Conservation (phyloP, 2,888 invertebrate species). For the Drosophila nr. fundita region DNA sequence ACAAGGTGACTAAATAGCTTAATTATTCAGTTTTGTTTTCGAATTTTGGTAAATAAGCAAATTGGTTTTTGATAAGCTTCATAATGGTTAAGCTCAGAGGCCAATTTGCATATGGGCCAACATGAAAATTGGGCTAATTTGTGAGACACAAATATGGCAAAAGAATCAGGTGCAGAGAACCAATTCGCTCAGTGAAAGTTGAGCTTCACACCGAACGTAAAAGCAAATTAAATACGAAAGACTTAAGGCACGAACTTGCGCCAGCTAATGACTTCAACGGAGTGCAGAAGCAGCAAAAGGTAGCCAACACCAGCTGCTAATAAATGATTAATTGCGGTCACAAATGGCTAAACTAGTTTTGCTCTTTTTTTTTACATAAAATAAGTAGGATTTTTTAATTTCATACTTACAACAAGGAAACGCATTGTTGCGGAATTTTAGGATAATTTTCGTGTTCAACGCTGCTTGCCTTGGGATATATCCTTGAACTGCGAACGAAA, state of each 20-base stretch:
- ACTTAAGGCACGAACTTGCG: slow-evolving; percentile 72
- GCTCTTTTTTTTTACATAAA: slow-evolving; percentile 8
- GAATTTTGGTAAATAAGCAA: slow-evolving; percentile 6
- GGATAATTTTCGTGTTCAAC: slow-evolving; percentile 11
- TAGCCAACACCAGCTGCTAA: slow-evolving; percentile 32
- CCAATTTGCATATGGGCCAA: slow-evolving; percentile 59
- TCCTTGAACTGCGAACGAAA: slow-evolving; percentile 75
- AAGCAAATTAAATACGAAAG: slow-evolving; percentile 58
- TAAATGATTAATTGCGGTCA: slow-evolving; percentile 72
- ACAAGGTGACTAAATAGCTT: not conserved
- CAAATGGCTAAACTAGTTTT: slow-evolving; percentile 52
- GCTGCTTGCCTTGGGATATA: slow-evolving; percentile 43
- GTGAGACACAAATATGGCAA: slow-evolving; percentile 18
- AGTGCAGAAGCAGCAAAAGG: slow-evolving; percentile 27
- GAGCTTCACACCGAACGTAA: slow-evolving; percentile 16
- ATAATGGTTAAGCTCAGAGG: slow-evolving; percentile 4
- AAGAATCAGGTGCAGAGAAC: slow-evolving; percentile 49
- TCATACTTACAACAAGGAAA: slow-evolving; percentile 66
- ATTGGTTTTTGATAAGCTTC: slow-evolving; percentile 28
- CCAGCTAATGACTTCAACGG: slow-evolving; percentile 69
- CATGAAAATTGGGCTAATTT: slow-evolving; percentile 38
- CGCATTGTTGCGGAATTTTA: slow-evolving; percentile 53
- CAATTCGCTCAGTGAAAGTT: slow-evolving; percentile 70
- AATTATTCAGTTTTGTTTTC: slow-evolving; percentile 7
- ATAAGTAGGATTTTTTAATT: slow-evolving; percentile 2